These are phyloP conservation scores for Chaenodraco wilsoni DNA, from an alignment of 2,797 vertebrate species.

Conservation along the genomic window DNA sequence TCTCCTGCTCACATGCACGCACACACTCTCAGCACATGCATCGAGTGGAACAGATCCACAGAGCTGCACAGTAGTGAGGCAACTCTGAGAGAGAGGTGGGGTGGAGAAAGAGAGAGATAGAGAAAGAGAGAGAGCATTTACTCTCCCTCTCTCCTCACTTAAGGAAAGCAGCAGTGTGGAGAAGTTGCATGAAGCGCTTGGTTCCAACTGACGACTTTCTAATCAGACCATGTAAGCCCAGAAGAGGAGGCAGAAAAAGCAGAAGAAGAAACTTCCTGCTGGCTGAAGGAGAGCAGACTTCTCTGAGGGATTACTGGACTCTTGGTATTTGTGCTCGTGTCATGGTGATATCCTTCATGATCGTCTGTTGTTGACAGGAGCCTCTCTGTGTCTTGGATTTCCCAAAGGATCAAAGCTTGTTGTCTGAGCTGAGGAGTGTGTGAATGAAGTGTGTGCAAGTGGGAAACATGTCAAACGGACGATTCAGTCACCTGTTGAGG, in stretches of 20 bases:
- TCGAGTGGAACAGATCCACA: conserved; percentile 64
- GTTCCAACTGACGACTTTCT: conserved; percentile 55
- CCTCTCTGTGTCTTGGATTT: conserved; percentile 60
- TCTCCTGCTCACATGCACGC: conserved; percentile 50
- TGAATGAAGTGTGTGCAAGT: conserved; percentile 59
- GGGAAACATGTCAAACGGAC: conserved; percentile 76
- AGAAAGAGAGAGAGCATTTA: conserved; percentile 46
- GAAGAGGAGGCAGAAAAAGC: conserved; percentile 54
- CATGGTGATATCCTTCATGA: conserved; percentile 62
- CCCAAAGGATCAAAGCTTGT: conserved; percentile 55
- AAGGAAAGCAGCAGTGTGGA: conserved; percentile 60
- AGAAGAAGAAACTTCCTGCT: conserved; percentile 14
- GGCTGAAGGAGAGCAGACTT: conserved; percentile 41
- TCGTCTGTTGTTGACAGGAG: conserved; percentile 65
- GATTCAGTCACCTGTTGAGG: conserved; percentile 77
- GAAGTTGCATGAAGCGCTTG: conserved; percentile 56
- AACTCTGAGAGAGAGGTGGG: conserved; percentile 38
- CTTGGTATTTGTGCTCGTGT: conserved; percentile 45
- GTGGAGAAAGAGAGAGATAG: conserved; percentile 13
- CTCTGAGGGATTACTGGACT: conserved; percentile 66
- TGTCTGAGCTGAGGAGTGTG: conserved; percentile 45
- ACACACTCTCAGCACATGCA: conserved; percentile 63
- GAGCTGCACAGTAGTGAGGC: conserved; percentile 63
- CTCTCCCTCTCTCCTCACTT: conserved; percentile 18
- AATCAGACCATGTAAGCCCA: conserved; percentile 67